Percentiles rank a stretch among this genome's conserved stretches.
Evolutionary conservation across 2,888 invertebrate genomes (phyloP).

Genomic region (Macrophya alboannulata): DNA sequence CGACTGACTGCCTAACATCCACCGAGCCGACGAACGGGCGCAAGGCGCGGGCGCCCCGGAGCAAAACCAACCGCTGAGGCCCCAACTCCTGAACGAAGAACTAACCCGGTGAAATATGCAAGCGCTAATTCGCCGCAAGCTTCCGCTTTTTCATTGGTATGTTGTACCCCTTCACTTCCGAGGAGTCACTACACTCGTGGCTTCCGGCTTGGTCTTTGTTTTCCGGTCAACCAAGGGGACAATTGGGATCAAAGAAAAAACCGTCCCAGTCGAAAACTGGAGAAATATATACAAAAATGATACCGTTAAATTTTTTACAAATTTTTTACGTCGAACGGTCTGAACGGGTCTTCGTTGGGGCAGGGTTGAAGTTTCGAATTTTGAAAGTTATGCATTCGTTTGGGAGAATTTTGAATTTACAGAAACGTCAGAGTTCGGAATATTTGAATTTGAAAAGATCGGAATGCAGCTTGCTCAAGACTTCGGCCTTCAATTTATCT

Average conservation of each 20-base stretch:
- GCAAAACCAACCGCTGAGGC: constrained; percentile 25
- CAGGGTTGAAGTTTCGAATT: no score
- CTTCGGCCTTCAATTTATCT: no score
- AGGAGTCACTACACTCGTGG: neutral
- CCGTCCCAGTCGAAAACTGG: neutral
- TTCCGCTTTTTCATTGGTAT: constrained; percentile 38
- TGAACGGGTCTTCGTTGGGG: neutral
- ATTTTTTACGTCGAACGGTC: neutral
- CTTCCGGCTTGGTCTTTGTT: constrained; percentile 24
- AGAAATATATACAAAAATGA: neutral
- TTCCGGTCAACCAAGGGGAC: constrained; percentile 31
- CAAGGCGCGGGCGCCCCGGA: constrained; percentile 49
- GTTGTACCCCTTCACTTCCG: neutral
- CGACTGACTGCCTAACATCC: constrained; percentile 72
- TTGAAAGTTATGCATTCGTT: no score
- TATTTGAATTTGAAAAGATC: no score
- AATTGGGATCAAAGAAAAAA: constrained; percentile 8
- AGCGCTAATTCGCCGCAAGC: constrained; percentile 46
- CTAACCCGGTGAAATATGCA: constrained; percentile 45
- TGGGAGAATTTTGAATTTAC: no score
- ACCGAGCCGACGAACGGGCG: constrained; percentile 62
- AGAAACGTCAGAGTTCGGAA: no score
- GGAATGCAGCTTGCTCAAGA: no score
- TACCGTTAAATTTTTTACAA: neutral
- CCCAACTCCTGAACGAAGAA: constrained; percentile 32